phyloP scores from a whole-genome alignment of 1,140 invertebrate genomes.

The Chironomus striatipennis region DNA sequence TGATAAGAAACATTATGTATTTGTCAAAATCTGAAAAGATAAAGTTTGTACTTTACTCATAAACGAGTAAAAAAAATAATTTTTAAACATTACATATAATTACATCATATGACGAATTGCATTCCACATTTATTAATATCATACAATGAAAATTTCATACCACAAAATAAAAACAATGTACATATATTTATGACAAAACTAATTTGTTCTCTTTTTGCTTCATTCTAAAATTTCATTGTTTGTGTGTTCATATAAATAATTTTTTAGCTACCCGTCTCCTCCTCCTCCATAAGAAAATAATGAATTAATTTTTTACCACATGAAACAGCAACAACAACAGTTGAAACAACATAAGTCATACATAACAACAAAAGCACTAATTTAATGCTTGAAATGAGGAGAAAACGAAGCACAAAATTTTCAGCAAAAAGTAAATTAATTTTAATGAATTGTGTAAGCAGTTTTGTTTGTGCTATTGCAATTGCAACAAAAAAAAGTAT shows the following conservation, averaged over 20 bases:
- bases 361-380: neutral
- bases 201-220: constrained; percentile 1
- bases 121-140: too few relatives aligned
- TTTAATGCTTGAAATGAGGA: neutral
- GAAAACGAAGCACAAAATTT: neutral
- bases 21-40: too few relatives aligned
- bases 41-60: too few relatives aligned
- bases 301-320: neutral
- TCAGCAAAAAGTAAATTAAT: constrained; percentile 14
- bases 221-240: too few relatives aligned
- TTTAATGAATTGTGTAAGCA: constrained; percentile 14
- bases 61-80: too few relatives aligned
- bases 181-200: neutral
- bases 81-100: too few relatives aligned
- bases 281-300: neutral
- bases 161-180: too few relatives aligned
- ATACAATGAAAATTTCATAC: too few relatives aligned
- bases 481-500: neutral
- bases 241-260: too few relatives aligned
- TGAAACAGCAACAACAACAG: neutral
- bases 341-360: neutral
- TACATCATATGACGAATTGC: too few relatives aligned
- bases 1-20: too few relatives aligned
- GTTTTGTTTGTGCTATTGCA: neutral
- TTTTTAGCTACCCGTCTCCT: too few relatives aligned